These are phyloP conservation scores for Todus mexicanus DNA, from an alignment of 2,797 vertebrate species.

Conservation along the genomic window DNA sequence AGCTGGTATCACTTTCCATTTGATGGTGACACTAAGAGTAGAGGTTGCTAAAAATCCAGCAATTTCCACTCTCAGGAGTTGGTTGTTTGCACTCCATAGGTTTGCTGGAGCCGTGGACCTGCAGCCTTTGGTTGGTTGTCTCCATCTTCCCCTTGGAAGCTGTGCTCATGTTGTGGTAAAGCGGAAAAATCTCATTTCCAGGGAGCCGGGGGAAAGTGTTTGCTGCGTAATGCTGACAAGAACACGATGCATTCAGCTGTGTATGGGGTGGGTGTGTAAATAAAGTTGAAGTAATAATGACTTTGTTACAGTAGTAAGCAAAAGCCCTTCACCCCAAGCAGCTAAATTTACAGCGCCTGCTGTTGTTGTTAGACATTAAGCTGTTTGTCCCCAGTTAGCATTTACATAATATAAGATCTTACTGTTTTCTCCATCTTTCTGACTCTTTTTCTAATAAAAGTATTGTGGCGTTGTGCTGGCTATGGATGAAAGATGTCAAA, in stretches of 20 bases:
- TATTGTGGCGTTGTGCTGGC: not conserved
- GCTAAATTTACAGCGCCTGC: constrained; percentile 9
- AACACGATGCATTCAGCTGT: not conserved
- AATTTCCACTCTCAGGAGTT: rapidly evolving
- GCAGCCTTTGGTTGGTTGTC: not conserved
- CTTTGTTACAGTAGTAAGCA: constrained; percentile 28
- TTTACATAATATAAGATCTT: constrained; percentile 14
- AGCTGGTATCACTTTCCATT: not conserved
- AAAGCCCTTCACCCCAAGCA: constrained; percentile 12
- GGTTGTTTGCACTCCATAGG: not conserved
- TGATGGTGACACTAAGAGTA: not conserved
- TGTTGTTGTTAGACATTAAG: constrained; percentile 2
- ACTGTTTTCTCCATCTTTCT: constrained; percentile 24
- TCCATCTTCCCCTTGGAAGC: not conserved
- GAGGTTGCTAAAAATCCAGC: not conserved
- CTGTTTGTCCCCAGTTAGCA: constrained; percentile 18
- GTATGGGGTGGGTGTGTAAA: not conserved
- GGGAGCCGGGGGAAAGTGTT: not conserved
- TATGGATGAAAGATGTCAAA: constrained; percentile 6
- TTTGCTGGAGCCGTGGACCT: not conserved
- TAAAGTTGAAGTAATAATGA: constrained; percentile 38
- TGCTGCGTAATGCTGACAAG: not conserved
- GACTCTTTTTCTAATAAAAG: not conserved
- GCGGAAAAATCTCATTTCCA: not conserved
- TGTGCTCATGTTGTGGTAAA: rapidly evolving